A percentile compares a stretch with the other conserved stretches of the same genome.
Conservation (phyloP, 2,888 invertebrate species). For the Dicycla oo region DNA sequence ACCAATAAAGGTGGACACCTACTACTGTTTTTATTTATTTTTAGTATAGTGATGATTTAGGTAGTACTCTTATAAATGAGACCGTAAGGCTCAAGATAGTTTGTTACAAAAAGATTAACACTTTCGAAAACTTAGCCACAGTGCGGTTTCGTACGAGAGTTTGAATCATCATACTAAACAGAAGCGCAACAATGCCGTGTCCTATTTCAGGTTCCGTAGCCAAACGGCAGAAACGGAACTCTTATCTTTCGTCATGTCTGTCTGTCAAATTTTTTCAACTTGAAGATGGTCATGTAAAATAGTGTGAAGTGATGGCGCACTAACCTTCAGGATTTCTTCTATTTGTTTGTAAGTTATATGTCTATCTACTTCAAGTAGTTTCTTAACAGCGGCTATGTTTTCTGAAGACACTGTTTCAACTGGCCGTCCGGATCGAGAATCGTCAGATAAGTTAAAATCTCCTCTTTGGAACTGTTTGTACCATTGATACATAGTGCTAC, state of each 20-base stretch:
- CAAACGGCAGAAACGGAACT: neutral
- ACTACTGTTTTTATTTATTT: slow-evolving; percentile 17
- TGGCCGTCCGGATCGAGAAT: no score
- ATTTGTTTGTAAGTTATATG: no score
- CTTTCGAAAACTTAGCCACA: neutral
- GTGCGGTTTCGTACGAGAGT: neutral
- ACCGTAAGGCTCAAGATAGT: neutral
- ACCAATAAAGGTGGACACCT: slow-evolving; percentile 61
- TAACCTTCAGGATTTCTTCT: no score
- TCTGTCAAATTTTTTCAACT: no score
- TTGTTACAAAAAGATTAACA: neutral
- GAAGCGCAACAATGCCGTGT: neutral
- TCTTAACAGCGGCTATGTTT: no score
- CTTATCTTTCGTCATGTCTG: neutral
- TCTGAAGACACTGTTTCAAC: no score
- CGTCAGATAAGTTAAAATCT: no score
- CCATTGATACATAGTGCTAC: no score
- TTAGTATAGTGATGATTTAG: neutral
- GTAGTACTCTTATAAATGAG: neutral
- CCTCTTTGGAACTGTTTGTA: no score
- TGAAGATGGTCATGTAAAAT: no score
- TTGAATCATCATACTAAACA: neutral
- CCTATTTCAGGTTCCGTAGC: neutral
- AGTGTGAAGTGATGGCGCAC: no score
- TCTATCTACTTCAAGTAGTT: no score